phyloP scores from a whole-genome alignment of 2,888 invertebrate genomes.

The Salticus scenicus region DNA sequence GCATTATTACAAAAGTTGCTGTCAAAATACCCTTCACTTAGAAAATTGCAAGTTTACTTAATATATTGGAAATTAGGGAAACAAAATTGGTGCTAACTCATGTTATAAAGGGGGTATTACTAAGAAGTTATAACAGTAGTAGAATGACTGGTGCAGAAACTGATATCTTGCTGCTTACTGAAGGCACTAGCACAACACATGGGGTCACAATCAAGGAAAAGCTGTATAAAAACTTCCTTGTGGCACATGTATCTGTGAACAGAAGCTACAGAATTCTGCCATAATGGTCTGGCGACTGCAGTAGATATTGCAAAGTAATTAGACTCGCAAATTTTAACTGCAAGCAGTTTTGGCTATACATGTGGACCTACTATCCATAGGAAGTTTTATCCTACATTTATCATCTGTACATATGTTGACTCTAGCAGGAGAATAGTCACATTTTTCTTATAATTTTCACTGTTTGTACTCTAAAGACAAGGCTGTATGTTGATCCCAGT shows the following conservation, averaged over 20 bases:
- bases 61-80: slow-evolving; percentile 47
- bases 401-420: slow-evolving; percentile 61
- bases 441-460: slow-evolving; percentile 24
- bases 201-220: slow-evolving; percentile 68
- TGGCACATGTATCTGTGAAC: slow-evolving; percentile 69
- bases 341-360: slow-evolving; percentile 64
- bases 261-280: slow-evolving; percentile 69
- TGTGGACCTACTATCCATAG: slow-evolving; percentile 70
- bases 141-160: slow-evolving; percentile 69
- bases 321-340: slow-evolving; percentile 19
- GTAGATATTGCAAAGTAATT: slow-evolving; percentile 26
- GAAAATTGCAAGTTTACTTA: slow-evolving; percentile 34
- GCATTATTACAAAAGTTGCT: background rate
- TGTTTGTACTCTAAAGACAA: slow-evolving; percentile 73
- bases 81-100: slow-evolving; percentile 58
- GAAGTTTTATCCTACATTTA: slow-evolving; percentile 61
- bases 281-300: slow-evolving; percentile 54
- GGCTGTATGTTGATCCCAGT: slow-evolving; percentile 78
- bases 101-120: slow-evolving; percentile 48
- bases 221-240: slow-evolving; percentile 70
- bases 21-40: slow-evolving; percentile 36
- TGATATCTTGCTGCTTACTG: slow-evolving; percentile 69
- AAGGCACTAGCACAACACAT: slow-evolving; percentile 71
- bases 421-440: slow-evolving; percentile 61
- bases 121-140: slow-evolving; percentile 63